Conservation (phyloP, 2,797 vertebrate species). For the Anguilla megastoma region DNA sequence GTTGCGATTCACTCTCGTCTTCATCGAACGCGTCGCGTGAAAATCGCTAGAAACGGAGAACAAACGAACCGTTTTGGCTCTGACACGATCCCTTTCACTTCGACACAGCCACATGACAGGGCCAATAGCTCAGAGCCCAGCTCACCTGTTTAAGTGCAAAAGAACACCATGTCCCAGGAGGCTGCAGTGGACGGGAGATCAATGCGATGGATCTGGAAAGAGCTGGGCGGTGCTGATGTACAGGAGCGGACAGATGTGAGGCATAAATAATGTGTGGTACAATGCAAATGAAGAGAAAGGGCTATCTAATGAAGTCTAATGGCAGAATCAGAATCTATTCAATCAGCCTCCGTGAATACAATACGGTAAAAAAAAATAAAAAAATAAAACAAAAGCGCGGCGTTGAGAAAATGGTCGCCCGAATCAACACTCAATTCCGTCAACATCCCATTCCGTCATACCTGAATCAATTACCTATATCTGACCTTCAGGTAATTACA, state of each 20-base stretch:
- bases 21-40: neutral
- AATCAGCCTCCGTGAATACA: neutral
- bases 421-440: neutral
- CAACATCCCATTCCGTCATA: neutral
- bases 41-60: neutral
- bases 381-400: neutral
- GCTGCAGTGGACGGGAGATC: conserved; percentile 60
- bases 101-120: conserved; percentile 49
- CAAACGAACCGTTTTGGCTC: conserved; percentile 1
- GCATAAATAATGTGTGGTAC: neutral
- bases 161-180: conserved; percentile 27
- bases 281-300: neutral
- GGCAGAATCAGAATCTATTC: neutral
- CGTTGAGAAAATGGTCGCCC: neutral
- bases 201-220: conserved; percentile 54
- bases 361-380: neutral
- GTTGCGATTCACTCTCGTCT: neutral
- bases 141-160: conserved; percentile 20
- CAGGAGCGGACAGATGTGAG: neutral
- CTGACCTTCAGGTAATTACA: conserved; percentile 11
- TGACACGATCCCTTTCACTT: conserved; percentile 62
- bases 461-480: neutral
- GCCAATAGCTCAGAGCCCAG: conserved; percentile 41
- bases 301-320: neutral
- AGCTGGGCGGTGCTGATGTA: neutral